Percentiles rank a stretch among this genome's conserved stretches.
Conservation (phyloP, 2,888 invertebrate species). For the Sphinx pinastri region DNA sequence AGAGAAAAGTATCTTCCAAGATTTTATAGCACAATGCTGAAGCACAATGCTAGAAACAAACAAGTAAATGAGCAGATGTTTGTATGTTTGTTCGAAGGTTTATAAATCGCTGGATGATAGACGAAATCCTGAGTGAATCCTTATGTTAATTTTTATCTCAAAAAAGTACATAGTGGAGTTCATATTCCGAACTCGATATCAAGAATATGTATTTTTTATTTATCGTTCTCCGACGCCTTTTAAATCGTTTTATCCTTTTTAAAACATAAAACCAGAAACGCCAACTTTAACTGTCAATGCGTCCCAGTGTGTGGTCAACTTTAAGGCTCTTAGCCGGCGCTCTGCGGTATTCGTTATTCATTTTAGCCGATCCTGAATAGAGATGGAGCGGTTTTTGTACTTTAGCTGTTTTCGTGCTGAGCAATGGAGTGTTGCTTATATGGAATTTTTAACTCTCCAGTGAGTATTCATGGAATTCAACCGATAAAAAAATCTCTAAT, state of each 20-base stretch:
- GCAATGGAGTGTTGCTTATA: slow-evolving; percentile 27
- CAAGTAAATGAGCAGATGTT: no score
- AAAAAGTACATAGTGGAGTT: no score
- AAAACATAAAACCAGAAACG: background rate
- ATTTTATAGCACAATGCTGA: no score
- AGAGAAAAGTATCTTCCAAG: no score
- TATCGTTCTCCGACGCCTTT: no score
- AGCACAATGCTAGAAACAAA: no score
- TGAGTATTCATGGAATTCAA: background rate
- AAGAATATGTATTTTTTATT: no score
- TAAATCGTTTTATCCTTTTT: no score
- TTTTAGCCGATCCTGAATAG: slow-evolving; percentile 54
- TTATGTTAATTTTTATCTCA: no score
- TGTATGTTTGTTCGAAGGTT: no score
- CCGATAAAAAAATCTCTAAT: background rate
- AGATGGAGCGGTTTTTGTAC: slow-evolving; percentile 58
- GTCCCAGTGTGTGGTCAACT: slow-evolving; percentile 8
- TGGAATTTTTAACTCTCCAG: slow-evolving; percentile 14
- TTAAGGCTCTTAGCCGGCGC: slow-evolving; percentile 19
- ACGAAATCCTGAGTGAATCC: no score
- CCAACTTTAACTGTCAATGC: background rate
- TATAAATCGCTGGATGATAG: no score
- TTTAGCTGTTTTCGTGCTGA: slow-evolving; percentile 35
- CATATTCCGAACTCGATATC: background rate
- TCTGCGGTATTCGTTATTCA: slow-evolving; percentile 41